These are phyloP conservation scores for Trialeurodes vaporariorum DNA, from an alignment of 1,140 invertebrate genomes.

Conservation along the genomic window DNA sequence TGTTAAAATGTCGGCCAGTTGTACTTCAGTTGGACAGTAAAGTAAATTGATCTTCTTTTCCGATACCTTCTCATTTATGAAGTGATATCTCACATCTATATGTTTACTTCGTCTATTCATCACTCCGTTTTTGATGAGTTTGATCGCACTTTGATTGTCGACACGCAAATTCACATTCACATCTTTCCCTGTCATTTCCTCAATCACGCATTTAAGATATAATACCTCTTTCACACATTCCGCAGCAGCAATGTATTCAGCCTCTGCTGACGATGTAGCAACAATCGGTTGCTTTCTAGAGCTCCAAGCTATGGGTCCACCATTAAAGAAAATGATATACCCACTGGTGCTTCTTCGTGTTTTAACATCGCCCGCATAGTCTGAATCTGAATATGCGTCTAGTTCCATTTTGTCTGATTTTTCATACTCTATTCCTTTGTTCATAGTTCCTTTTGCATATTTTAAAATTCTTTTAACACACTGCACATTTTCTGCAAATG, in stretches of 20 bases:
- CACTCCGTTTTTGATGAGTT: too few species aligned
- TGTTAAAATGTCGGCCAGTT: slow-evolving; percentile 17
- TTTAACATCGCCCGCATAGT: slow-evolving; percentile 14
- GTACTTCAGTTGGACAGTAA: slow-evolving; percentile 12
- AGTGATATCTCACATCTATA: too few species aligned
- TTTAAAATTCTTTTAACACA: slow-evolving; percentile 17
- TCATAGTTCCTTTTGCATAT: slow-evolving; percentile 15
- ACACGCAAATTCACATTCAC: slow-evolving; percentile 11
- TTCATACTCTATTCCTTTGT: slow-evolving; percentile 9
- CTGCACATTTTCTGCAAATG: too few species aligned
- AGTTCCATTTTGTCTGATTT: too few species aligned
- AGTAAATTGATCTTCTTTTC: too few species aligned
- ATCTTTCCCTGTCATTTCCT: slow-evolving; percentile 5
- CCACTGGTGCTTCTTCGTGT: slow-evolving; percentile 15
- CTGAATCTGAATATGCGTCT: too few species aligned
- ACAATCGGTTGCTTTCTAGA: slow-evolving; percentile 17
- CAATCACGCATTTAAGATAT: slow-evolving; percentile 16
- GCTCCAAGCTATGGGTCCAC: slow-evolving; percentile 15
- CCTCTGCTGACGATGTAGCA: slow-evolving; percentile 12
- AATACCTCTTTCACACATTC: slow-evolving; percentile 20
- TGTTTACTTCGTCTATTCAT: too few species aligned
- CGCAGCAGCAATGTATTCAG: slow-evolving; percentile 16
- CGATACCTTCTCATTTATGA: too few species aligned
- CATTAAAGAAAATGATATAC: slow-evolving; percentile 14
- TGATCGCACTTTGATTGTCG: too few species aligned